Evolutionary conservation across 53 echinoderm and acorn worm species (phyloP), one percentile per base, ranked within the genome.

Genomic region (Paracentrotus lividus): DNA sequence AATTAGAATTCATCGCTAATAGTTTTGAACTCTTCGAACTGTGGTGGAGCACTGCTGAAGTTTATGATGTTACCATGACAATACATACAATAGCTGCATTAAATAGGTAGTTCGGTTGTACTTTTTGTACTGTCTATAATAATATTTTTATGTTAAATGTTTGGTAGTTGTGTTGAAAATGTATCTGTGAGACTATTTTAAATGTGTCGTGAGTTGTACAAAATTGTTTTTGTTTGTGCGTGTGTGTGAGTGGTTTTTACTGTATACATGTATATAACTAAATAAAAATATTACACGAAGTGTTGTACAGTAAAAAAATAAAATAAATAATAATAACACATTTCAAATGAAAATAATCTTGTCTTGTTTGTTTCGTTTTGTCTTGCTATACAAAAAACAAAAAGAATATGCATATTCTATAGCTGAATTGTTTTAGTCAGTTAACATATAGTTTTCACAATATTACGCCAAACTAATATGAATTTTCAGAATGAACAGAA

Each of bases 271-370:
- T 72, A 38, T 72, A 38, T 72, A 72, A 72, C 36, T 40, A 38
- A 20, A 72, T 72, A 40, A 38, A 40, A 57, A 32, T 32, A 67
- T 67, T 72, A 40, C 72, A 72, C 20, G 72, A 72, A 72, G 32
- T 72, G 72, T 72, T 72, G 72, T 72, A 72, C 15, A 72, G 21
- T n/a, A n/a, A n/a, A n/a, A n/a, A n/a, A n/a, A n/a, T n/a, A n/a
- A n/a, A n/a, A n/a, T n/a, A n/a, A n/a, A n/a, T 72, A 40, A 72
- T 23, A 31, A 40, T 18, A 72, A 10, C 5, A n/a, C 72, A 38
- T 72, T 72, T 72, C 36, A 12, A 72, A 72, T 72, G 38, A 5
- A 6, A 64, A 64, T 18, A n/a, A n/a, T n/a, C n/a, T 38, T 72
- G 4, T 72, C 38, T 72, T 16, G 36, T 72, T 36, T 36, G 26